Percentiles rank a stretch among this genome's conserved stretches.
Conservation (phyloP, 2,113 vertebrate genomes). For the Hippotragus niger region DNA sequence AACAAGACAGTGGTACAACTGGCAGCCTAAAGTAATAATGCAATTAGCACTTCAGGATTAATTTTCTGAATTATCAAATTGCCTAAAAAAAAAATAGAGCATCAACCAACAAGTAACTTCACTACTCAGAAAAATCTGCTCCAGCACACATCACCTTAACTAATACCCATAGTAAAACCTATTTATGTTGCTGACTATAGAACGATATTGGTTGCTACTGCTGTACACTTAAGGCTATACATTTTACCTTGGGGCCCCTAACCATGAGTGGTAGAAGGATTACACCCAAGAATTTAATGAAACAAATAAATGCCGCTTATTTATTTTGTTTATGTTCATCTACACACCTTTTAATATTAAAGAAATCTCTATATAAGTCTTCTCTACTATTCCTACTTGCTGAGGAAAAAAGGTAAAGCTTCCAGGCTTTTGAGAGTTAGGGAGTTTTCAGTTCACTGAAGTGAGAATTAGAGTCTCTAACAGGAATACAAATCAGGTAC, state of each 20-base stretch:
- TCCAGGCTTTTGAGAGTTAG: neutral
- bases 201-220: neutral
- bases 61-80: neutral
- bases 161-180: neutral
- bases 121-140: neutral
- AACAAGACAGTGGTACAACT: neutral
- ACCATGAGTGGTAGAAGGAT: accelerated
- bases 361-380: neutral
- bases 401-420: neutral
- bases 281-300: neutral
- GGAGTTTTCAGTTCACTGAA: neutral
- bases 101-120: neutral
- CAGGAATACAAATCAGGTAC: neutral
- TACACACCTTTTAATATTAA: neutral
- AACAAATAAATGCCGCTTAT: neutral
- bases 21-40: neutral
- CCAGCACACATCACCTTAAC: neutral
- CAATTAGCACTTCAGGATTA: neutral
- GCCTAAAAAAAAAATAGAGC: neutral
- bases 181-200: neutral
- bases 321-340: neutral
- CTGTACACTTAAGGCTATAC: neutral
- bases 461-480: neutral
- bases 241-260: neutral
- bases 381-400: neutral